Percentiles rank a stretch among this genome's conserved stretches.
phyloP scores from a whole-genome alignment of 1,140 invertebrate species.

The Cataglyphis hispanica region DNA sequence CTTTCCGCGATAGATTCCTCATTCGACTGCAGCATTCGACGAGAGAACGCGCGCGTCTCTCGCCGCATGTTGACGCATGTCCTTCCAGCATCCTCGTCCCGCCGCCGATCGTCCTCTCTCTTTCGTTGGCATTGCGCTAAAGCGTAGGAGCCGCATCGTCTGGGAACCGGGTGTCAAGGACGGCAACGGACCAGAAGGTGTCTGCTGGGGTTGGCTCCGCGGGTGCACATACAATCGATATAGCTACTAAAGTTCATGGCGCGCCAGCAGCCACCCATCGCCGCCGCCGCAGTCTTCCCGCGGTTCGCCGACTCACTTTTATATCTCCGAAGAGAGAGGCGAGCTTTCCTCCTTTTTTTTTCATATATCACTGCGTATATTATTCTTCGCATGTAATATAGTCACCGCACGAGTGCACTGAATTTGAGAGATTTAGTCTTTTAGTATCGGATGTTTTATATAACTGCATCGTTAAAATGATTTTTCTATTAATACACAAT shows the following conservation, averaged over 20 bases:
- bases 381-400: not conserved
- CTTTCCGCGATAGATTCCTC: slow-evolving; percentile 19
- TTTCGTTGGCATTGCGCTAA: slow-evolving; percentile 55
- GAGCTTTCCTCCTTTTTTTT: not conserved
- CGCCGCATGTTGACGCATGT: slow-evolving; percentile 51
- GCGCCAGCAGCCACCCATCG: slow-evolving; percentile 72
- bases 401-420: not conserved
- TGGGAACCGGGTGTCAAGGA: slow-evolving; percentile 82
- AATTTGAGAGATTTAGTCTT: not conserved
- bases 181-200: slow-evolving; percentile 81
- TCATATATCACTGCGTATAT: not conserved
- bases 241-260: slow-evolving; percentile 85
- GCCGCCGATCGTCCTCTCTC: slow-evolving; percentile 36
- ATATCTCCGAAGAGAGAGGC: slow-evolving; percentile 1
- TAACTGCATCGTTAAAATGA: no score
- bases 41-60: slow-evolving; percentile 37
- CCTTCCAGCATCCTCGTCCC: slow-evolving; percentile 37
- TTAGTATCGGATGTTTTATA: not conserved
- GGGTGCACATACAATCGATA: slow-evolving; percentile 82
- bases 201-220: slow-evolving; percentile 75
- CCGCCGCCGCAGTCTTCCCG: not conserved
- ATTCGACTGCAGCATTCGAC: slow-evolving; percentile 22
- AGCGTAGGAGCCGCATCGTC: slow-evolving; percentile 62
- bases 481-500: no score
- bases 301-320: slow-evolving; percentile 27